Percentiles rank a stretch among this genome's conserved stretches.
phyloP scores from a whole-genome alignment of 2,888 invertebrate genomes.

The Crematogaster levior region DNA sequence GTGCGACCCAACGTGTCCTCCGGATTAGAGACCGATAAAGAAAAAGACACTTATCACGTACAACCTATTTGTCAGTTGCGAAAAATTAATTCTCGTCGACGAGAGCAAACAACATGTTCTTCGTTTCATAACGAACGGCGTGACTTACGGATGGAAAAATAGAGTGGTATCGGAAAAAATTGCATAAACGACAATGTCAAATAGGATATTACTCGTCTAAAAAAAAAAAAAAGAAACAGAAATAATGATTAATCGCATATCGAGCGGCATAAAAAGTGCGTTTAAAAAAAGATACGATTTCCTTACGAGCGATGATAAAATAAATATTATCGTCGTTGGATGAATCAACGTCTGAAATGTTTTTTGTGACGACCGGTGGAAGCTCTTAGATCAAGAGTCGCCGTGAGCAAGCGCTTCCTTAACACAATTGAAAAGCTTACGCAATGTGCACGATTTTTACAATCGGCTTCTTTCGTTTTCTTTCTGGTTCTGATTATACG shows the following conservation, averaged over 20 bases:
- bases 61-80: conserved; percentile 21
- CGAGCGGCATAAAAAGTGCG: not conserved
- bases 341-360: conserved; percentile 10
- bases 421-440: conserved; percentile 25
- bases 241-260: not conserved
- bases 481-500: not conserved
- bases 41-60: conserved; percentile 1
- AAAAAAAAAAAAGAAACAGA: not conserved
- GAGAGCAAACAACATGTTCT: conserved; percentile 8
- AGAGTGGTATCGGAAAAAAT: not conserved
- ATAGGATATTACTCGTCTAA: not conserved
- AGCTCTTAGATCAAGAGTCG: not conserved
- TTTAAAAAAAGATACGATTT: not conserved
- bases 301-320: not conserved
- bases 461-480: not conserved
- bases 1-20: conserved; percentile 28
- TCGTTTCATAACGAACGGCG: conserved; percentile 17
- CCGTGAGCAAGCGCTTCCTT: conserved; percentile 1
- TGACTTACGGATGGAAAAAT: conserved; percentile 19
- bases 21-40: conserved; percentile 28
- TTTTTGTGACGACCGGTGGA: not conserved
- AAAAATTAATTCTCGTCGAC: conserved; percentile 29
- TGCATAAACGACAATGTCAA: not conserved
- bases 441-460: conserved; percentile 11
- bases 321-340: not conserved